phyloP scores from a whole-genome alignment of 1,140 invertebrate species.

The Spodoptera frugiperda region DNA sequence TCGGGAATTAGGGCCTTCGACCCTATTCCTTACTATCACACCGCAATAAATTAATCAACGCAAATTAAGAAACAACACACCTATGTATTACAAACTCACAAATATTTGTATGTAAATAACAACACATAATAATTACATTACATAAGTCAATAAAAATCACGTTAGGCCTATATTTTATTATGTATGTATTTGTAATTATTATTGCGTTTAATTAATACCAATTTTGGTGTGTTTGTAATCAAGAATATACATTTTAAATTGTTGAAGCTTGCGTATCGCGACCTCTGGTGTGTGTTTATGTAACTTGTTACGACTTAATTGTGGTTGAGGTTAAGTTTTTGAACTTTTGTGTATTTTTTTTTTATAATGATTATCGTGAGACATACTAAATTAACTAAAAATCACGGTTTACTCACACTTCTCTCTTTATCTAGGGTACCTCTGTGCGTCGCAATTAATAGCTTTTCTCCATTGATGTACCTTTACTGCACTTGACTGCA shows the following conservation, averaged over 20 bases:
- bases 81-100: no score
- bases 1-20: no score
- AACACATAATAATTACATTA: neutral
- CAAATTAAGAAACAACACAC: no score
- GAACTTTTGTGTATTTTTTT: neutral
- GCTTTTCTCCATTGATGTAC: no score
- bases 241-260: neutral
- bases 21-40: no score
- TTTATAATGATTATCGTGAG: no score
- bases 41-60: no score
- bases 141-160: neutral
- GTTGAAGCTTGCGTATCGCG: neutral
- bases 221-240: neutral
- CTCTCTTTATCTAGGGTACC: no score
- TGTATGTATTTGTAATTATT: neutral
- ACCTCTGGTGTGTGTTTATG: neutral
- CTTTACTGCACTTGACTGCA: no score
- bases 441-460: no score
- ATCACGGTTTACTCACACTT: no score
- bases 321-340: neutral
- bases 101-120: neutral
- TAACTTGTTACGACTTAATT: slow-evolving; percentile 1
- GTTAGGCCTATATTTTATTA: slow-evolving; percentile 6
- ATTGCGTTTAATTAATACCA: neutral
- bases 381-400: no score